Evolutionary conservation across 37 sponge, comb jelly and placozoan genomes (phyloP).

Genomic region (Eunapius fragilis): DNA sequence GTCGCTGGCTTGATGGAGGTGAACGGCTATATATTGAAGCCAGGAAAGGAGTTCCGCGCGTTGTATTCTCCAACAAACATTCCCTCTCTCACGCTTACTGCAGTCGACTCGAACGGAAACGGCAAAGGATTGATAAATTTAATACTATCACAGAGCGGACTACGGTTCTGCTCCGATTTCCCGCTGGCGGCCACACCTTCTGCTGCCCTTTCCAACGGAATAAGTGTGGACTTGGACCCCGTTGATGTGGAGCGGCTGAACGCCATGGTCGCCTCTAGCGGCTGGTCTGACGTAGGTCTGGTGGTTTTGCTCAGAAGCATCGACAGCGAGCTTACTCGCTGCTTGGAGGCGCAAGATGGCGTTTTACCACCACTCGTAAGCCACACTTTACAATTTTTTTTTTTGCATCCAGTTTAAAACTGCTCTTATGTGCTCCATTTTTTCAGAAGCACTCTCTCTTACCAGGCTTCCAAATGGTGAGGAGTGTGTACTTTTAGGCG

Average conservation of each 20-base stretch:
- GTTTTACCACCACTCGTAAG: not conserved
- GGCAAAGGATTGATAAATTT: not conserved
- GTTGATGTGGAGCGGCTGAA: constrained; percentile 6
- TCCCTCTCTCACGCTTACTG: not conserved
- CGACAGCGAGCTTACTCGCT: not conserved
- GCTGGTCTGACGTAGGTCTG: constrained; percentile 9
- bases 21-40: constrained; percentile 27
- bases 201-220: constrained; percentile 9
- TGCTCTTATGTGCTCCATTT: not conserved
- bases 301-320: constrained; percentile 18
- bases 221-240: constrained; percentile 1
- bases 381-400: not conserved
- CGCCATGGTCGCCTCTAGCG: not conserved
- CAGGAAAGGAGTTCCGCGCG: not conserved
- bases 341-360: not conserved
- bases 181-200: not conserved
- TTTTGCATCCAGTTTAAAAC: too few relatives aligned
- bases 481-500: not conserved
- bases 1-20: constrained; percentile 45
- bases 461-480: constrained; percentile 19
- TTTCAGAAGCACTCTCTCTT: constrained; percentile 7
- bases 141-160: not conserved
- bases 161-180: too few relatives aligned
- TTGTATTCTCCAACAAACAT: constrained; percentile 20
- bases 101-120: constrained; percentile 1